Conservation (phyloP, 2,797 vertebrate species). For the Gephyroberyx darwinii region DNA sequence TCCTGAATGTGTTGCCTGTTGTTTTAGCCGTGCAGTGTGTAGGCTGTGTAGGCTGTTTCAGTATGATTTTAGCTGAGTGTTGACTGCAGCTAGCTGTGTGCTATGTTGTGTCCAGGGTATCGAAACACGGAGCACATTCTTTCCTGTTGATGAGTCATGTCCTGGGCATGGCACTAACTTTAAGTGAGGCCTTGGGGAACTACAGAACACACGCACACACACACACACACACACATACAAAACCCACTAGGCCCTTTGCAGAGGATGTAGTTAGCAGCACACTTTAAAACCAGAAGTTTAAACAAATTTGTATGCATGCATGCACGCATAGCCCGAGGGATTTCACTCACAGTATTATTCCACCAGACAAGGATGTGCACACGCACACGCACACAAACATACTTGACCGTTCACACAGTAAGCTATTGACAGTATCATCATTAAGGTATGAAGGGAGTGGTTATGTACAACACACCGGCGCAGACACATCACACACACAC, state of each 20-base stretch:
- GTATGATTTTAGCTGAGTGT: constrained; percentile 57
- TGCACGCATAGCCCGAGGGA: constrained; percentile 1
- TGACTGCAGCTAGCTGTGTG: constrained; percentile 62
- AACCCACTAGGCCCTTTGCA: constrained; percentile 31
- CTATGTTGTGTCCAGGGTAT: constrained; percentile 65
- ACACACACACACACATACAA: constrained; percentile 29
- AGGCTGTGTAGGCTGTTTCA: constrained; percentile 32
- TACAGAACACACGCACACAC: constrained; percentile 42
- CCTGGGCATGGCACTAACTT: constrained; percentile 66
- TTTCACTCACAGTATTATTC: constrained; percentile 16
- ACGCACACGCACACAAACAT: neutral
- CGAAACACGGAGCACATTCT: constrained; percentile 68
- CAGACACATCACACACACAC: constrained; percentile 1
- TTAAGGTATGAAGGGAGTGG: constrained; percentile 25
- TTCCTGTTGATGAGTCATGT: constrained; percentile 79
- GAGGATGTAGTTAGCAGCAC: constrained; percentile 23
- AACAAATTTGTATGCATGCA: constrained; percentile 33
- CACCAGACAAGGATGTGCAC: neutral
- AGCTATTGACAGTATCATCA: neutral
- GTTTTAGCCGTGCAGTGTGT: constrained; percentile 44
- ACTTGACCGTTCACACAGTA: neutral
- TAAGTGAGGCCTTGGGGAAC: constrained; percentile 53
- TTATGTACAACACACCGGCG: neutral
- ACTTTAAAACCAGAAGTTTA: constrained; percentile 31
- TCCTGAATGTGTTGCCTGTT: constrained; percentile 27